Percentiles rank a stretch among this genome's conserved stretches.
These are phyloP conservation scores for Malurus splendens DNA, from an alignment of 2,797 vertebrate genomes.

Conservation along the genomic window DNA sequence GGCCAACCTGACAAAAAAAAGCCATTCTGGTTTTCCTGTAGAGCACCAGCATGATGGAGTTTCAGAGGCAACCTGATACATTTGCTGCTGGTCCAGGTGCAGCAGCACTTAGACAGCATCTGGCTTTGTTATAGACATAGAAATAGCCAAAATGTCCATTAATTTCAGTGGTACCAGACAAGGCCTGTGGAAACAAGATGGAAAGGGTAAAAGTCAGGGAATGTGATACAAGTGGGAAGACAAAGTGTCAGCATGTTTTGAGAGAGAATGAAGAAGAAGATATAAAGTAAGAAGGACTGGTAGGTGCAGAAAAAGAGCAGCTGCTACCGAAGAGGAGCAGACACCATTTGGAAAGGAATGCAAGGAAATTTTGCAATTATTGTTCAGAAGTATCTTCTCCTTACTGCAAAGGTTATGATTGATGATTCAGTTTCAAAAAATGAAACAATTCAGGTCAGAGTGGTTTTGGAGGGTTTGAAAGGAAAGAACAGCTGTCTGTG, in stretches of 20 bases:
- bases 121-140: background rate
- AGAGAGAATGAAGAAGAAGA: background rate
- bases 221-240: background rate
- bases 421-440: background rate
- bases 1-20: background rate
- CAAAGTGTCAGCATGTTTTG: accelerated
- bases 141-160: constrained; percentile 25
- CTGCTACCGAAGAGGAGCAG: background rate
- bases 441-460: constrained; percentile 10
- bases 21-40: background rate
- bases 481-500: constrained; percentile 16
- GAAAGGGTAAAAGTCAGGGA: background rate
- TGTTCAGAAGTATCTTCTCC: background rate
- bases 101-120: background rate
- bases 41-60: background rate
- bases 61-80: background rate
- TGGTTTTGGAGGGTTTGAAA: constrained; percentile 10
- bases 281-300: background rate
- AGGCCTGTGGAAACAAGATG: background rate
- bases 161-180: background rate
- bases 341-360: background rate
- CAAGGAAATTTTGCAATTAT: background rate
- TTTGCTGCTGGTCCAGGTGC: background rate
- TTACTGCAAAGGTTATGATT: background rate
- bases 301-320: background rate